These are phyloP conservation scores for Drosophila paulistorum DNA, from an alignment of 1,140 invertebrate genomes.

Conservation along the genomic window DNA sequence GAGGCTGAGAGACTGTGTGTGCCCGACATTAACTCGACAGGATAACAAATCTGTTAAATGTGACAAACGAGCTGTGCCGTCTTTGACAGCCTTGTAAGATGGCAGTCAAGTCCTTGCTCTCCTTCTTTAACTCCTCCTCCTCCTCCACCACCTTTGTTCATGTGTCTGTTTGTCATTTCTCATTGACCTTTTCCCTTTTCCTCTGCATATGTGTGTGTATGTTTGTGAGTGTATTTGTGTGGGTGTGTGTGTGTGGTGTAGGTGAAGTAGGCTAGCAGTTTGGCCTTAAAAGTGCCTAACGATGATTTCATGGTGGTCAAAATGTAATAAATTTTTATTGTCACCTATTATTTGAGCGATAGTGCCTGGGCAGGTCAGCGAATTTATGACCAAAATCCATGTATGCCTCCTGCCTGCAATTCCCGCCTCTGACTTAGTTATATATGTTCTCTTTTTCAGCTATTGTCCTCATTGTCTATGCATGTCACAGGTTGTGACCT, in stretches of 20 bases:
- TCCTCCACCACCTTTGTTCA: slow-evolving; percentile 39
- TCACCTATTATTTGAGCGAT: slow-evolving; percentile 68
- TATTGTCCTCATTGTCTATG: slow-evolving; percentile 57
- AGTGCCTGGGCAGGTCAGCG: slow-evolving; percentile 32
- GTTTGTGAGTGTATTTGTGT: neutral
- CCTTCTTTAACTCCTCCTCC: slow-evolving; percentile 9
- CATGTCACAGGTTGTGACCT: slow-evolving; percentile 65
- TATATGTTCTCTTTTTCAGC: neutral
- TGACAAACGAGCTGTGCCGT: slow-evolving; percentile 79
- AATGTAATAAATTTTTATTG: slow-evolving; percentile 82
- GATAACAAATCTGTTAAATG: slow-evolving; percentile 83
- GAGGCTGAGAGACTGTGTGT: slow-evolving; percentile 37
- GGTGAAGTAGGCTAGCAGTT: slow-evolving; percentile 30
- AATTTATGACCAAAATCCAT: slow-evolving; percentile 64
- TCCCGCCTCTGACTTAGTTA: slow-evolving; percentile 20
- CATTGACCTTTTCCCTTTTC: slow-evolving; percentile 66
- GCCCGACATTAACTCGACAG: slow-evolving; percentile 82
- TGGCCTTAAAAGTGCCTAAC: slow-evolving; percentile 61
- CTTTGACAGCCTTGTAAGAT: slow-evolving; percentile 59
- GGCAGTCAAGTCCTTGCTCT: slow-evolving; percentile 62
- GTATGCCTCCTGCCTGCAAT: slow-evolving; percentile 42
- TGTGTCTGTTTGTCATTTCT: slow-evolving; percentile 32
- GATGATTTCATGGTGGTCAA: slow-evolving; percentile 83
- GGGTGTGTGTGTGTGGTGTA: slow-evolving; percentile 18
- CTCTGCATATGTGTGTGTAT: neutral